A percentile compares a stretch with the other conserved stretches of the same genome.
These are phyloP conservation scores for Emydocephalus ijimae DNA, from an alignment of 2,113 vertebrate genomes.

Conservation along the genomic window DNA sequence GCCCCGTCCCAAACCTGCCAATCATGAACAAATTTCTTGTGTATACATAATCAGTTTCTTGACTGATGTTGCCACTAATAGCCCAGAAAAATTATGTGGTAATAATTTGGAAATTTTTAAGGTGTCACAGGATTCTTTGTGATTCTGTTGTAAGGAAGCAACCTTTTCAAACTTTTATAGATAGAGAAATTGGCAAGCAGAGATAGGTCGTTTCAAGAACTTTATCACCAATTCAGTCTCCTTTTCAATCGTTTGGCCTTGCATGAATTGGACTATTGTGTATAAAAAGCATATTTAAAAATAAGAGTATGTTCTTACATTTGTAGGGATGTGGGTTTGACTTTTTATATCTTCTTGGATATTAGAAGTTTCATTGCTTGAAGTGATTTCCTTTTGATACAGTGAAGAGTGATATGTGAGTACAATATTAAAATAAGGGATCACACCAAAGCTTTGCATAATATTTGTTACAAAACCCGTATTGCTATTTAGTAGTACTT, in stretches of 20 bases:
- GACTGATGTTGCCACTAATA: neutral
- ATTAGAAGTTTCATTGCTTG: neutral
- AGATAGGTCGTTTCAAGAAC: neutral
- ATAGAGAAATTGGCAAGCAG: neutral
- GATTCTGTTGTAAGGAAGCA: neutral
- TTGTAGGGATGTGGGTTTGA: neutral
- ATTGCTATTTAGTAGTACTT: neutral
- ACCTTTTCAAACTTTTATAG: neutral
- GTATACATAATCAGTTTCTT: neutral
- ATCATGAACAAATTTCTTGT: neutral
- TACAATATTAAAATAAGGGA: neutral
- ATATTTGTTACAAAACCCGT: neutral
- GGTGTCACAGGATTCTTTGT: neutral
- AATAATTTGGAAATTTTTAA: neutral
- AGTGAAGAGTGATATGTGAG: neutral
- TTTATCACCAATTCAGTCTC: neutral
- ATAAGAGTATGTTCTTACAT: neutral
- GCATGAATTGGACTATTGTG: neutral
- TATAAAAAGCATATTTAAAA: neutral
- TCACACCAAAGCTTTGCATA: neutral
- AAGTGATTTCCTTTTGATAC: neutral
- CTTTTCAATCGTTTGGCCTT: neutral
- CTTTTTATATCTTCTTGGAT: neutral
- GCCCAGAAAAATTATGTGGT: neutral
- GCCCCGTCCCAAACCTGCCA: neutral